Base-by-base conservation (phyloP, 2,888 invertebrate species). In the Calameuta idolon region DNA sequence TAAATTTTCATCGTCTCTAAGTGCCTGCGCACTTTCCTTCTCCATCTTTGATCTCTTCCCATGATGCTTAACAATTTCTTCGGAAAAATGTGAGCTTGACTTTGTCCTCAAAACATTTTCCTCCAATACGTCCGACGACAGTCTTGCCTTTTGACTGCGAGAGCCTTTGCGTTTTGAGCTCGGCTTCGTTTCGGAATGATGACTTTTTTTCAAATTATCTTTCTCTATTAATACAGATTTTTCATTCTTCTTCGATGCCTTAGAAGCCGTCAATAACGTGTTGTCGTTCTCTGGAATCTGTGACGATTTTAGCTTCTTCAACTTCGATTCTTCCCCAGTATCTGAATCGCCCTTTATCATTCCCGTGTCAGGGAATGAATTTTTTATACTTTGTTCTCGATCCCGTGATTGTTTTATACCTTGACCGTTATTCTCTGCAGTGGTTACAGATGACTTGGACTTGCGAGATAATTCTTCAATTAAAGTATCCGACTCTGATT, bases 381-480 rank as follows among this genome's bases (percentile, higher is more conserved):
- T 73, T 73, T 23, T 78, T 34, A 73, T 5, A 15, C 55, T 30
- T 73, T 12, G 34, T 78, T 78, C 78, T 71, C 75, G 75, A 5
- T 78, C 78, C 35, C 75, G 33, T 73, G 71, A 75, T 31, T 23
- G 23, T 34, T 78, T 82, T 83, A 11, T 78, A 80, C 30, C 71
- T 69, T 73, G 77, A 76, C n/a, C 80, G 77, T 81, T 77, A 68
- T 77, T 79, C 2, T 55, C 55, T 31, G 83, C 82, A 3, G 75
- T 73, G 15, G 77, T 69, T 71, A 86, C 81, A 1, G 83, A 80
- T 4, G 83, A 81, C 77, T 87, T 89, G 0, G 88, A 87, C 71
- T 87, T 90, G 34, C 88, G 89, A 11, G 89, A 86, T n/a, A 90
- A 83, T 77, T 91, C 90, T 69, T 91, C 90, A 2, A 90, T 86